Evolutionary conservation across 30 jellyfish, hydroid and myxozoan species (phyloP).

Genomic region (Sanderia malayensis): DNA sequence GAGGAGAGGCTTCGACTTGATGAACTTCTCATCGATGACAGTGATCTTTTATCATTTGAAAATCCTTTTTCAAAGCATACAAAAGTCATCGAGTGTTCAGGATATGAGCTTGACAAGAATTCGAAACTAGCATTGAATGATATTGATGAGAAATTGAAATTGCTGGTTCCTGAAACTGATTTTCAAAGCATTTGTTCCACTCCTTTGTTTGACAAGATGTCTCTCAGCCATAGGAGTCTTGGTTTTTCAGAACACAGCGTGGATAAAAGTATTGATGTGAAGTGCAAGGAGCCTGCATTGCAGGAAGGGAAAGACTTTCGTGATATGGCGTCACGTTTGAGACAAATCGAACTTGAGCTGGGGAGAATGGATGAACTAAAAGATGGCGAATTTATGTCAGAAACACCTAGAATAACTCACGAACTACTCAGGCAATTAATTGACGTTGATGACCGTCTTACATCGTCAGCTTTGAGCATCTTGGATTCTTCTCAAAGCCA

Average conservation of each 20-base stretch:
- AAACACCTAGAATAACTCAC: conserved; percentile 40
- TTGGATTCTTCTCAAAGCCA: conserved; percentile 42
- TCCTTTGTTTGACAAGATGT: conserved; percentile 19
- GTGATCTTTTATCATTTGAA: conserved; percentile 62
- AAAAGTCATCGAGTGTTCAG: conserved; percentile 10
- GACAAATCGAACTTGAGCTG: conserved; percentile 50
- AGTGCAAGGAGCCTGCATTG: conserved; percentile 60
- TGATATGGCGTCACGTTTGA: conserved; percentile 37
- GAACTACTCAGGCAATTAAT: conserved; percentile 62
- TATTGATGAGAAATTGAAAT: conserved; percentile 65
- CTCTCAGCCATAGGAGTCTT: conserved; percentile 20
- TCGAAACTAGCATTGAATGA: conserved; percentile 51
- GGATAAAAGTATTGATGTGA: background rate
- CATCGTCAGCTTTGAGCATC: conserved; percentile 69
- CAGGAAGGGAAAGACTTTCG: conserved; percentile 49
- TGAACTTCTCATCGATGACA: conserved; percentile 76
- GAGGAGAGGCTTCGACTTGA: conserved; percentile 66
- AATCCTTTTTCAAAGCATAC: conserved; percentile 65
- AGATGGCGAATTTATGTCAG: conserved; percentile 4
- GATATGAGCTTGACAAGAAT: conserved; percentile 45
- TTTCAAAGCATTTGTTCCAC: conserved; percentile 46
- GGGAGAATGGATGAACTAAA: conserved; percentile 21
- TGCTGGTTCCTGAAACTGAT: conserved; percentile 65
- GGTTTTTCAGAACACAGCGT: background rate
- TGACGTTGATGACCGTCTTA: conserved; percentile 68